Conservation (phyloP, 2,113 vertebrate species). For the Nothocercus julius region DNA sequence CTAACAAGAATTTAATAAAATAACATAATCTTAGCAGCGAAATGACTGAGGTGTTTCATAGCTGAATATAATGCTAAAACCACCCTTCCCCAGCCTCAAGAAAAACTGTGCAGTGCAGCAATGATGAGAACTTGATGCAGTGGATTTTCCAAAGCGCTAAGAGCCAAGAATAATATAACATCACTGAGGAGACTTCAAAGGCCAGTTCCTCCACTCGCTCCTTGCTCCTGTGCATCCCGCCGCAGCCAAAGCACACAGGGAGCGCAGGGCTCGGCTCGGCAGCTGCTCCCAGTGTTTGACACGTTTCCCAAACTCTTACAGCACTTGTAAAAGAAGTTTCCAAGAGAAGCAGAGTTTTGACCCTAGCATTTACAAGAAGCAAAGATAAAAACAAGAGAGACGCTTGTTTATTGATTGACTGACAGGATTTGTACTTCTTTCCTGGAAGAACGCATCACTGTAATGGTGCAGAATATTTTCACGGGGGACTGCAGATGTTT, state of each 20-base stretch:
- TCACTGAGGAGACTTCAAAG: conserved; percentile 86
- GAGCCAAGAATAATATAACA: conserved; percentile 90
- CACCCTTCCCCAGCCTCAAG: conserved; percentile 74
- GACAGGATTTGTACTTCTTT: conserved; percentile 15
- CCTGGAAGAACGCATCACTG: conserved; percentile 22
- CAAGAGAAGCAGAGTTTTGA: conserved; percentile 72
- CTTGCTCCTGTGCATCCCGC: conserved; percentile 81
- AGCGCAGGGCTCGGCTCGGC: conserved; percentile 57
- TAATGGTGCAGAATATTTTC: background rate
- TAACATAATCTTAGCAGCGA: conserved; percentile 26
- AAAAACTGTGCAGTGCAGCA: conserved; percentile 71
- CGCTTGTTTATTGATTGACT: conserved; percentile 19
- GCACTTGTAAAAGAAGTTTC: conserved; percentile 79
- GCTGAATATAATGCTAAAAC: conserved; percentile 78
- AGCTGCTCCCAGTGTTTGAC: conserved; percentile 77
- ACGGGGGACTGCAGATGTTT: background rate
- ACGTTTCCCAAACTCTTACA: conserved; percentile 72
- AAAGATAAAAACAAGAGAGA: conserved; percentile 4
- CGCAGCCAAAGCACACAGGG: conserved; percentile 79
- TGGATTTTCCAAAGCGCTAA: conserved; percentile 81
- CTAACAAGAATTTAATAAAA: conserved; percentile 56
- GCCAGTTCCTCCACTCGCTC: conserved; percentile 52
- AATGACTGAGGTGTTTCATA: conserved; percentile 74
- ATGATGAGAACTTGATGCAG: conserved; percentile 76
- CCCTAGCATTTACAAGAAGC: background rate